Evolutionary conservation across 2,888 invertebrate species (phyloP), one percentile per base, ranked within the genome.

Genomic region (Linyphia triangularis): DNA sequence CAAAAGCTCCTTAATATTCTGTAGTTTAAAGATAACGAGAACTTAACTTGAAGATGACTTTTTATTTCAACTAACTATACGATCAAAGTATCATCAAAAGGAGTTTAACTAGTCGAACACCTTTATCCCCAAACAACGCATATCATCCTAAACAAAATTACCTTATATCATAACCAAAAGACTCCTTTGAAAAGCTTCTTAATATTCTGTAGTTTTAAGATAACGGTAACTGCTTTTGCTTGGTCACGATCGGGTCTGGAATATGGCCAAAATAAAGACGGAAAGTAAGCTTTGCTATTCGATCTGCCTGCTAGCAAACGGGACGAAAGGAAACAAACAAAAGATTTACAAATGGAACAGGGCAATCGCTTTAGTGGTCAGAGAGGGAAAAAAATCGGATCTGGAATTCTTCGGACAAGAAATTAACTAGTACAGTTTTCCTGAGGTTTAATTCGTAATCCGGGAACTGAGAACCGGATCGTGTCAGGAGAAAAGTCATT

Each of bases 341-440:
- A 77, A 82, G 82, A 82, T 72, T 85, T 59, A 73, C 77, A 85
- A 77, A 85, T 69, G 69, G 84, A 84, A 75, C 75, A 84, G 51
- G 59, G 77, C 85, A 70, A 77, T 77, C 77, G 69, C 75, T 24
- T 69, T 61, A 77, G 77, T 33, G 73, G 43, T 67, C 59, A 13
- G 22, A 22, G 33, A 33, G 61, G n/a, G 33, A 24, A 69, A 19
- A 70, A 69, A 70, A 61, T 33, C 69, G 16, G 70, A 72, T 61
- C 24, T 37, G 57, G 51, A 28, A 51, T n/a, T 59, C 33, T 33
- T 43, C 43, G 24, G 59, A 70, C 69, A 85, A 77, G 67, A 85
- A 85, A 85, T 85, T 85, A 85, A 85, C 40, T 77, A 69, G 77
- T 77, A 40, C 57, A 69, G 13, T 69, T 84, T 85, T 63, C 37